Evolutionary conservation across 2,888 invertebrate species (phyloP), one percentile per base, ranked within the genome.

Genomic region (Idaea dimidiata): DNA sequence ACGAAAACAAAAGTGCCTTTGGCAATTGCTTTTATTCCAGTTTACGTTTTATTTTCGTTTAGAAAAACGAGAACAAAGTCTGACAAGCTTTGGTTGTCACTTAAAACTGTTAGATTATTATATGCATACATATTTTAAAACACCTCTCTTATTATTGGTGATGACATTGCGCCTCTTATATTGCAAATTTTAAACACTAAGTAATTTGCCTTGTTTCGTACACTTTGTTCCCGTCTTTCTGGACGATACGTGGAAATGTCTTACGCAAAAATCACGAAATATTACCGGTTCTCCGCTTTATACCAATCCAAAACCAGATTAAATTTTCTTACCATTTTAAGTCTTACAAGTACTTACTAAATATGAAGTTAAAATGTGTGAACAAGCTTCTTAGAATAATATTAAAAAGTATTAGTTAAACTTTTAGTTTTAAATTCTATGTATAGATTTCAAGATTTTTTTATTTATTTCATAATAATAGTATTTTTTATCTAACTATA

Each of bases 301-400:
- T 74, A 73, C 78, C 78, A 56, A 56, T 10, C 56, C 56, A 56
- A n/a, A n/a, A n/a, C 54, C 17, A 17, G 17, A 18, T n/a, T 17
- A 59, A 32, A 17, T 58, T n/a, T 16, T 59, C 43, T 65, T 59
- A 67, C 63, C 66, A 63, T 73, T 82, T 82, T 83, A 77, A 87
- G 80, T 83, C 86, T 89, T 89, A 90, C 70, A 77, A 78, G 80
- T 90, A 88, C 83, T 88, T 88, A 86, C 84, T 88, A 88, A 85
- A 86, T 91, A 91, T 84, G 88, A 91, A 91, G 91, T 88, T 91
- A 91, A 91, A 91, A 91, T 86, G 89, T 90, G 91, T 91, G 92
- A 92, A 91, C 90, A 92, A 92, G 92, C 92, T 78, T 89, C 89
- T 91, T 92, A 92, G 80, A 84, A 81, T 87, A 86, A 86, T 90